Percentiles rank a stretch among this genome's conserved stretches.
These are phyloP conservation scores for Papilio protenor DNA, from an alignment of 2,888 invertebrate species.

Conservation along the genomic window DNA sequence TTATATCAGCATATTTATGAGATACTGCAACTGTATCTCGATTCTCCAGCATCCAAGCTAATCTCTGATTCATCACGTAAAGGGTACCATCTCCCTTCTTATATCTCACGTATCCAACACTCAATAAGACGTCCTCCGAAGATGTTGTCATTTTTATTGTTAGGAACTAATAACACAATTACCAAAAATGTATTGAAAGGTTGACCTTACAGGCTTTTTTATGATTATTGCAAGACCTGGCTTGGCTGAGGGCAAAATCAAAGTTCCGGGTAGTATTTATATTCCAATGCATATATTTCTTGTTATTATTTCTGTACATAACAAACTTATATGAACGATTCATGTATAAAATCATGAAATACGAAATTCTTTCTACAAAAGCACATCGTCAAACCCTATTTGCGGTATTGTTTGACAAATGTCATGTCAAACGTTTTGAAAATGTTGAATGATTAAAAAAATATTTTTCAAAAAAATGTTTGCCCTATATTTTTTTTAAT, in stretches of 20 bases:
- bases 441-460: constrained; percentile 31
- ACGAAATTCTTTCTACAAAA: constrained; percentile 66
- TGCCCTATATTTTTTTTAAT: background rate
- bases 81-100: constrained; percentile 98
- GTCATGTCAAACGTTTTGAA: constrained; percentile 53
- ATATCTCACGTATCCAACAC: constrained; percentile 95
- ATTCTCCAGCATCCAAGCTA: constrained; percentile 98
- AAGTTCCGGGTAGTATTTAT: constrained; percentile 11
- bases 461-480: background rate
- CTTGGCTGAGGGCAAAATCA: constrained; percentile 24
- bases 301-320: constrained; percentile 13
- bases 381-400: constrained; percentile 74
- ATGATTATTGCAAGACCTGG: constrained; percentile 34
- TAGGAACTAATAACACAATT: constrained; percentile 13
- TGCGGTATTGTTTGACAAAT: constrained; percentile 70
- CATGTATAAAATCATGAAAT: constrained; percentile 58
- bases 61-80: constrained; percentile 97
- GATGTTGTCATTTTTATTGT: constrained; percentile 89
- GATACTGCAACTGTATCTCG: constrained; percentile 96
- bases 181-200: constrained; percentile 37
- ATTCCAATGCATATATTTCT: constrained; percentile 25
- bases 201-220: constrained; percentile 42
- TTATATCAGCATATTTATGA: constrained; percentile 97
- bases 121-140: constrained; percentile 97
- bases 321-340: constrained; percentile 34